A percentile compares a stretch with the other conserved stretches of the same genome.
Conservation (phyloP, 2,113 vertebrate species). For the Saccopteryx bilineata region DNA sequence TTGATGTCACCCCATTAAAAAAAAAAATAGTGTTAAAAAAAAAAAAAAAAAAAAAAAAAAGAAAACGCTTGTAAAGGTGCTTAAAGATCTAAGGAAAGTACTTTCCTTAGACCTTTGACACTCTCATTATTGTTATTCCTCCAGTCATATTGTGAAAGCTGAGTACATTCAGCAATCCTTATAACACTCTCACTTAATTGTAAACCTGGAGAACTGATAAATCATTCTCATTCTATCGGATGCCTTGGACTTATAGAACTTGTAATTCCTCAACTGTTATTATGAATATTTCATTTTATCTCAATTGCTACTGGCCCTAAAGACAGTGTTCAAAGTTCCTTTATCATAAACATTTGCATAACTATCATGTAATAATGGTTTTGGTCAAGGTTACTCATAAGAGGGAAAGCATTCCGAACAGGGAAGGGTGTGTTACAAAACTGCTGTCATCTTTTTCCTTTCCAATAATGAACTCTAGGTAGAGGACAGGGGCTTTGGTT, state of each 20-base stretch:
- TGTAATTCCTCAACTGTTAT: not conserved
- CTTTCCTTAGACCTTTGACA: not conserved
- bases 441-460: slow-evolving; percentile 15
- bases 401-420: not conserved
- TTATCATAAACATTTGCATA: slow-evolving; percentile 11
- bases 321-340: not conserved
- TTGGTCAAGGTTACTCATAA: not conserved
- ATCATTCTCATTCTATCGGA: not conserved
- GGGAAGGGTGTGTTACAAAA: not conserved
- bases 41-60: not conserved
- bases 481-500: not conserved
- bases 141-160: not conserved
- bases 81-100: not conserved
- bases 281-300: not conserved
- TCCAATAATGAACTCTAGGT: slow-evolving; percentile 33
- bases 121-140: not conserved
- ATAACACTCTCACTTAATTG: not conserved
- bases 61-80: not conserved
- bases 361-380: not conserved
- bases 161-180: not conserved
- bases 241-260: not conserved
- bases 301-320: not conserved
- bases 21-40: too few relatives aligned
- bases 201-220: not conserved
- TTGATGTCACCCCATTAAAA: too few relatives aligned